Conservation (phyloP, 2,888 invertebrate genomes). For the Dynastes grantii region DNA sequence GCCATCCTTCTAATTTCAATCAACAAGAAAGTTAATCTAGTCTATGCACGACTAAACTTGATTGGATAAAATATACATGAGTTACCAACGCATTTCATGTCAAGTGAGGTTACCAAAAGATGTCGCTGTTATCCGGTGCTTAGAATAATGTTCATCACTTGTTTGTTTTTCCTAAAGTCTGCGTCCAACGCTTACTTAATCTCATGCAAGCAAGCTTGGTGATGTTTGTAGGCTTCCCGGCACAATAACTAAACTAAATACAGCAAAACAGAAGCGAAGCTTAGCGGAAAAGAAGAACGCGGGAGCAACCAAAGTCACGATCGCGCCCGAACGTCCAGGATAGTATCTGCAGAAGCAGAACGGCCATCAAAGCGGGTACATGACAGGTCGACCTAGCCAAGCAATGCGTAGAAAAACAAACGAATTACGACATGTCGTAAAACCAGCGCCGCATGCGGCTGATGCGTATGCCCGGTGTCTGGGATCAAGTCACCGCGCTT, state of each 20-base stretch:
- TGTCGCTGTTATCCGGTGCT: not conserved
- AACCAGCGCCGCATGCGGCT: conserved; percentile 18
- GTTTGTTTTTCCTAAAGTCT: too few relatives aligned
- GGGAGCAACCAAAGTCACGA: conserved; percentile 11
- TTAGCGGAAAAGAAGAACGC: not conserved
- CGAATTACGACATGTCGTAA: conserved; percentile 39
- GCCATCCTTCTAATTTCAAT: too few relatives aligned
- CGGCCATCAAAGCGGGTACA: not conserved
- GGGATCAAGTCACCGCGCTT: too few relatives aligned
- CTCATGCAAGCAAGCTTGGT: too few relatives aligned
- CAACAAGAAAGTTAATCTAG: too few relatives aligned
- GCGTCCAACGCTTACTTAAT: too few relatives aligned
- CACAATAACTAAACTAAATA: too few relatives aligned
- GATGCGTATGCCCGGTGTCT: not conserved
- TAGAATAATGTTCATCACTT: too few relatives aligned
- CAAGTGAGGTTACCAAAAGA: not conserved
- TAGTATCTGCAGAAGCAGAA: not conserved
- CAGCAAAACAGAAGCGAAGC: not conserved
- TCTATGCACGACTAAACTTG: too few relatives aligned
- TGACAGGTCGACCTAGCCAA: conserved; percentile 28
- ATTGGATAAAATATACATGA: too few relatives aligned
- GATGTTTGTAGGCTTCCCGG: too few relatives aligned
- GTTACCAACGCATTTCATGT: too few relatives aligned
- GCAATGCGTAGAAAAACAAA: conserved; percentile 35
- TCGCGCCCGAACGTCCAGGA: not conserved